These are phyloP conservation scores for Vulpes lagopus DNA, from an alignment of 2,113 vertebrate genomes.

Conservation along the genomic window DNA sequence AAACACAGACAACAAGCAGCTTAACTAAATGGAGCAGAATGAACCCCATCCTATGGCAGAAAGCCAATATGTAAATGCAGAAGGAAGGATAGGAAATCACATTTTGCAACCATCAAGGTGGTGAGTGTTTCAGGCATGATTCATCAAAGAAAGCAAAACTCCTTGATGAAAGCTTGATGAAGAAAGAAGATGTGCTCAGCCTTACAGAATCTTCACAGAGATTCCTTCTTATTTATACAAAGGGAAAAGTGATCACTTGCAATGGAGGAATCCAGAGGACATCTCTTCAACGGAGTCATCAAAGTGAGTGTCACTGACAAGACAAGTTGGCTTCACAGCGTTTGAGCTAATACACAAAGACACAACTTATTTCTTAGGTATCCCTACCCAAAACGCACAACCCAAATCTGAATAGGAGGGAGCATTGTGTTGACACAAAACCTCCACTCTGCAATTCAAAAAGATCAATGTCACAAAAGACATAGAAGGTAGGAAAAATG, in stretches of 20 bases:
- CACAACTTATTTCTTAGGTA: rapidly evolving
- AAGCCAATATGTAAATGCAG: rapidly evolving
- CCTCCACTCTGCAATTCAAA: not conserved
- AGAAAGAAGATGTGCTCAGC: not conserved
- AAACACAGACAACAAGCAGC: not conserved
- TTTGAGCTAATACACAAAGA: rapidly evolving
- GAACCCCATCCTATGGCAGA: not conserved
- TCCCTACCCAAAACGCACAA: rapidly evolving
- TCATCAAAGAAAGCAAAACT: not conserved
- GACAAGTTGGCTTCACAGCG: too few relatives aligned
- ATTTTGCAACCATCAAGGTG: rapidly evolving
- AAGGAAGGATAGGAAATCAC: not conserved
- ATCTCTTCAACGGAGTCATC: too few relatives aligned
- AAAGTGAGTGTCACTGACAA: not conserved
- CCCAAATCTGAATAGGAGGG: not conserved
- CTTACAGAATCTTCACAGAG: not conserved
- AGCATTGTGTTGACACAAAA: not conserved
- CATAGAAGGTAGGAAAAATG: not conserved
- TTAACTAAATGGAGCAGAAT: not conserved
- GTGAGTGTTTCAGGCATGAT: not conserved
- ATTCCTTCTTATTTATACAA: not conserved
- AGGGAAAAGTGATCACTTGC: not conserved
- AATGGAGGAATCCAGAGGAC: not conserved
- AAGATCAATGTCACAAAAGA: not conserved
- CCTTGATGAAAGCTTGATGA: not conserved